Percentiles rank a stretch among this genome's conserved stretches.
phyloP scores from a whole-genome alignment of 2,113 vertebrate genomes.

The Eurystomus gularis region DNA sequence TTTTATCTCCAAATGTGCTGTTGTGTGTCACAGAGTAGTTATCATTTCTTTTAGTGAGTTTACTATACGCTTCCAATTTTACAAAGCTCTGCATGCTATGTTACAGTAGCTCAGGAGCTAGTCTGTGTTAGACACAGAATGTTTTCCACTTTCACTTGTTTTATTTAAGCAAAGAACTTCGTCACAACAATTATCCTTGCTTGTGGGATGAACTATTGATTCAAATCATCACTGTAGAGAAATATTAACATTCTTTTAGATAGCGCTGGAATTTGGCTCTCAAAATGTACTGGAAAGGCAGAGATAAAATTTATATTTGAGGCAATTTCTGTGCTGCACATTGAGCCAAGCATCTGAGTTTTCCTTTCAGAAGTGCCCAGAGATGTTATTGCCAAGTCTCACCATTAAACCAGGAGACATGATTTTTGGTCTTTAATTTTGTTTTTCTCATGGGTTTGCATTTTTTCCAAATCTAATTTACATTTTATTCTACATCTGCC shows the following conservation, averaged over 20 bases:
- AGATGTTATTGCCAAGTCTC: conserved; percentile 26
- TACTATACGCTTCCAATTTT: neutral
- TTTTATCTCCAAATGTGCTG: neutral
- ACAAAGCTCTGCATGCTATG: neutral
- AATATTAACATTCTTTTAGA: conserved; percentile 1
- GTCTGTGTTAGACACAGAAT: neutral
- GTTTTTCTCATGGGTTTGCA: conserved; percentile 16
- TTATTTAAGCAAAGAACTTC: neutral
- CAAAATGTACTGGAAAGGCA: neutral
- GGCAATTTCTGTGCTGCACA: neutral
- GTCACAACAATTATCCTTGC: neutral
- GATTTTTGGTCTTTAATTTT: conserved; percentile 35
- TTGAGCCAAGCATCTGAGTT: conserved; percentile 36
- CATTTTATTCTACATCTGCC: conserved; percentile 16
- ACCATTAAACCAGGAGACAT: neutral
- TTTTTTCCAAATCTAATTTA: conserved; percentile 35
- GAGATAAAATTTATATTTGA: conserved; percentile 42
- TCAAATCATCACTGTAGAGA: neutral
- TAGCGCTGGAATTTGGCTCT: conserved; percentile 20
- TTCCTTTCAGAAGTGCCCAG: conserved; percentile 25
- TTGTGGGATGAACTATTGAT: conserved; percentile 2
- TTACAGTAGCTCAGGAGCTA: neutral
- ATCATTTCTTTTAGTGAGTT: neutral
- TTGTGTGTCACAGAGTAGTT: neutral
- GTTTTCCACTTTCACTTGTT: neutral